Conservation (phyloP, 2,888 invertebrate genomes). For the Deroplatys truncata region DNA sequence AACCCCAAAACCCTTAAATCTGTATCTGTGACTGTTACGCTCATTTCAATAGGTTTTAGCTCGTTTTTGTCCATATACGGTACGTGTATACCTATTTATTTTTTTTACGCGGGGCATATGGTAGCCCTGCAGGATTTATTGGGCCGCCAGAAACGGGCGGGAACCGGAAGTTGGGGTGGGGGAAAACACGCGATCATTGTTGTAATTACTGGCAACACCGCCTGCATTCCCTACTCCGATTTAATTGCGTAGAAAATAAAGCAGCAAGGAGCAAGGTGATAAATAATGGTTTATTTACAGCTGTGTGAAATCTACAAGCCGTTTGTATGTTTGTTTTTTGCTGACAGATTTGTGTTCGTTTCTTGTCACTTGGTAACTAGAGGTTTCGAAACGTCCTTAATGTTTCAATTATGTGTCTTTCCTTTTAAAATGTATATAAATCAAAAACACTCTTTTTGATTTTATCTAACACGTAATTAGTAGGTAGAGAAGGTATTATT, state of each 20-base stretch:
- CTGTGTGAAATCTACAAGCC: neutral
- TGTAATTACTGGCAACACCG: neutral
- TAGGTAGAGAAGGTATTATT: no score
- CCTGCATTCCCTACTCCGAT: neutral
- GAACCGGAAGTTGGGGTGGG: neutral
- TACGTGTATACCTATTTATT: neutral
- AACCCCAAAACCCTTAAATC: no score
- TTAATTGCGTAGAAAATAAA: neutral
- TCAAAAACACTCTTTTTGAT: no score
- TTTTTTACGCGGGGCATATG: neutral
- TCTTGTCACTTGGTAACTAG: neutral
- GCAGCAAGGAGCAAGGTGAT: neutral
- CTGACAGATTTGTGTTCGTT: neutral
- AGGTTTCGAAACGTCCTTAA: no score
- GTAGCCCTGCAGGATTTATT: neutral
- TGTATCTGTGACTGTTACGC: no score
- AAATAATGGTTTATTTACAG: neutral
- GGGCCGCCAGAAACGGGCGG: no score
- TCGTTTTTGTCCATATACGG: neutral
- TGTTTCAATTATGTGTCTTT: no score
- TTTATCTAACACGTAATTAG: no score
- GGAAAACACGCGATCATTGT: neutral
- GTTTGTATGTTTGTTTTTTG: neutral
- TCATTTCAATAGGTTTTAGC: neutral
- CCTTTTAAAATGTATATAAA: no score